Evolutionary conservation across 1,140 invertebrate genomes (phyloP), one percentile per base, ranked within the genome.

Genomic region (Pogonomyrmex californicus): DNA sequence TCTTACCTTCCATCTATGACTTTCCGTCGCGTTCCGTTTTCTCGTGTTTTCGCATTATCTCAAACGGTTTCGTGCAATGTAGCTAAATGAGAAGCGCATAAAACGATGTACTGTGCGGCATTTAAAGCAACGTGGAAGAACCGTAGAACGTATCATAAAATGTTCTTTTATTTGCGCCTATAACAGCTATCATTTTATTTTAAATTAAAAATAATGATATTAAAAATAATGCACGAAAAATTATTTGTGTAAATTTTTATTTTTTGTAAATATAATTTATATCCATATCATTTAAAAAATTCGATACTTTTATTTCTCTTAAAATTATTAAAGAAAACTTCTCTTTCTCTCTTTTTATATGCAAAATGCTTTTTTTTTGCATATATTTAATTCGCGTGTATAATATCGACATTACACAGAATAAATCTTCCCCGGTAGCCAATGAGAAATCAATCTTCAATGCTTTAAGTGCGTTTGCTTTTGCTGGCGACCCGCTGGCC

Each of bases 31-130:
- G 70, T 79, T 81, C 44, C 56, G 38, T 71, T 79, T 86, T 23
- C 51, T 51, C 41, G 60, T 73, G 56, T 65, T 65, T 77, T 12
- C 71, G 23, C 73, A 87, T 90, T 87, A 90, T 79, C 77, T 87
- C 63, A n/a, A 62, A 85, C 77, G 65, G 86, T 81, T 73, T 33
- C 38, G 88, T 58, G 66, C 36, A 62, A 70, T 30, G 36, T 49
- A n/a, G 38, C 56, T 86, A 78, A 89, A 85, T 70, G 66, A 86
- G 60, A n/a, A 76, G 56, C 65, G 30, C 10, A 82, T 38, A 62
- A 81, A 51, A 83, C 51, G 66, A 30, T 23, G 30, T 3, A 70
- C 5, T n/a, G 23, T 38, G 10, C 23, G 12, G n/a, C 9, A 47
- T 77, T n/a, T n/a, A 63, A n/a, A 66, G n/a, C 58, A 33, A 23